Percentiles rank a stretch among this genome's conserved stretches.
Evolutionary conservation across 2,888 invertebrate species (phyloP).

Genomic region (Allacma fusca): DNA sequence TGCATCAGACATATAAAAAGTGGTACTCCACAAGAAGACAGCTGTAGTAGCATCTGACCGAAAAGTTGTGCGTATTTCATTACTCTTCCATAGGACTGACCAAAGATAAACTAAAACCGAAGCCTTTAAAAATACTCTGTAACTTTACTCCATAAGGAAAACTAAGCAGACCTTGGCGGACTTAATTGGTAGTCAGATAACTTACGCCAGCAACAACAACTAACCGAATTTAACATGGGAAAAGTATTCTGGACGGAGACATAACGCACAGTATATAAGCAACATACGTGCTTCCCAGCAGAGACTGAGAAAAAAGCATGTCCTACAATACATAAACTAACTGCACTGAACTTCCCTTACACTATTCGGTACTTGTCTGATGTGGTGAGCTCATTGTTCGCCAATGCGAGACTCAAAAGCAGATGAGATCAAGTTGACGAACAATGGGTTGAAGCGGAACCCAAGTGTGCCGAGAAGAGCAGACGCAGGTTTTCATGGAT

Average conservation of each 20-base stretch:
- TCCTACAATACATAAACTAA: not conserved
- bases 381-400: slow-evolving; percentile 39
- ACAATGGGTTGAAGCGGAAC: slow-evolving; percentile 30
- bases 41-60: too few relatives aligned
- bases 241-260: not conserved
- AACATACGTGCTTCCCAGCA: too few relatives aligned
- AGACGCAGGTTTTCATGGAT: slow-evolving; percentile 26
- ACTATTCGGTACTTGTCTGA: not conserved
- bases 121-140: too few relatives aligned
- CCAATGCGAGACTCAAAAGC: slow-evolving; percentile 29
- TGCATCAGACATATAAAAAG: too few relatives aligned
- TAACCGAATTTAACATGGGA: not conserved
- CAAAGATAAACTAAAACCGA: too few relatives aligned
- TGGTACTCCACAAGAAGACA: too few relatives aligned
- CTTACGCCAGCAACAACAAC: not conserved
- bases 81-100: too few relatives aligned
- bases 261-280: too few relatives aligned
- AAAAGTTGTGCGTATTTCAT: too few relatives aligned
- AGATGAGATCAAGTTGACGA: slow-evolving; percentile 34
- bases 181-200: not conserved
- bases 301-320: too few relatives aligned
- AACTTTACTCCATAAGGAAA: not conserved
- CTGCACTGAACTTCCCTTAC: not conserved
- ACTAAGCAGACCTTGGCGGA: not conserved
- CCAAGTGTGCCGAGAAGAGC: slow-evolving; percentile 33